Conservation (phyloP, 2,113 vertebrate species). For the Perca flavescens region DNA sequence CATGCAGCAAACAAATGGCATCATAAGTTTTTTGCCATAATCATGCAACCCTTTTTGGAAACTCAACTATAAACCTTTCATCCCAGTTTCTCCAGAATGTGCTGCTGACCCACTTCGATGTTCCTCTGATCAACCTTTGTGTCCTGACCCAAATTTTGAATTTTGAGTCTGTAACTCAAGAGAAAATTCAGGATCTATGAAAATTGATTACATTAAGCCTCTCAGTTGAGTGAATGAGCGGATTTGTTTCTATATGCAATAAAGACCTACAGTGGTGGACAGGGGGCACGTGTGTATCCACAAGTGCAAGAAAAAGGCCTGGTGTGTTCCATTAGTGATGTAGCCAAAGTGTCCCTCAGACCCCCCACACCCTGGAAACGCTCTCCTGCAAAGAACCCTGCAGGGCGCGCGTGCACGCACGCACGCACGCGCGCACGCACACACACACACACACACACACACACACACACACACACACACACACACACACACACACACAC, state of each 20-base stretch:
- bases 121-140: constrained; percentile 40
- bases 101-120: constrained; percentile 44
- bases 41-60: neutral
- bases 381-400: constrained; percentile 68
- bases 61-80: constrained; percentile 1
- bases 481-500: constrained; percentile 16
- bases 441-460: constrained; percentile 1
- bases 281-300: constrained; percentile 6
- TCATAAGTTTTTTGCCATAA: neutral
- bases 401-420: neutral
- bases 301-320: constrained; percentile 2
- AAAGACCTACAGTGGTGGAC: constrained; percentile 22
- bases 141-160: constrained; percentile 47
- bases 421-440: constrained; percentile 28
- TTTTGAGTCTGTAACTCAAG: constrained; percentile 23
- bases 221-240: constrained; percentile 38
- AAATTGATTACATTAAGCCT: constrained; percentile 56
- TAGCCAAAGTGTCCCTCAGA: constrained; percentile 30
- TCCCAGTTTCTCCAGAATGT: neutral
- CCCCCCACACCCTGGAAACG: constrained; percentile 59
- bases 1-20: neutral
- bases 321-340: constrained; percentile 42
- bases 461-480: constrained; percentile 22
- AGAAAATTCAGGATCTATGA: constrained; percentile 38
- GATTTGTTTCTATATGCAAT: constrained; percentile 49